phyloP scores from a whole-genome alignment of 2,113 vertebrate genomes.

The Salvelinus fontinalis region DNA sequence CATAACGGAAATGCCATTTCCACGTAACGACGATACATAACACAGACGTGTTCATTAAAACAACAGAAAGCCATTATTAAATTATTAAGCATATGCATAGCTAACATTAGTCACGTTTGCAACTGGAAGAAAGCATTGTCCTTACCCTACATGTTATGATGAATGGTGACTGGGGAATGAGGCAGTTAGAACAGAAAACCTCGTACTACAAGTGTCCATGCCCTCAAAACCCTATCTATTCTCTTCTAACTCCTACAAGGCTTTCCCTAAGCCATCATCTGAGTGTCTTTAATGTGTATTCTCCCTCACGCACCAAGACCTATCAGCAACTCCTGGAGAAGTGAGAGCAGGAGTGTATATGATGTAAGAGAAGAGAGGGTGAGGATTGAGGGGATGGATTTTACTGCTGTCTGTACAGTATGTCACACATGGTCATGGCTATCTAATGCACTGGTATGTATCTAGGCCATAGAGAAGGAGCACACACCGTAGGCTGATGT shows the following conservation, averaged over 20 bases:
- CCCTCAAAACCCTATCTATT: too few species aligned
- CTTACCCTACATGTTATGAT: not conserved
- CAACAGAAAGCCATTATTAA: too few species aligned
- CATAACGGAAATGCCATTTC: too few species aligned
- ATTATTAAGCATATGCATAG: too few species aligned
- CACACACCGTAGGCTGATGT: not conserved
- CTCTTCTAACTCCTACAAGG: too few species aligned
- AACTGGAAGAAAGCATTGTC: too few species aligned
- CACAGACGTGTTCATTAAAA: too few species aligned
- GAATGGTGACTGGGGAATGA: not conserved
- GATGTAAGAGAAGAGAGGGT: conserved; percentile 2
- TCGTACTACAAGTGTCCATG: too few species aligned
- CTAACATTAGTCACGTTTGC: too few species aligned
- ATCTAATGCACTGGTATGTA: not conserved
- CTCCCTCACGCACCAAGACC: not conserved
- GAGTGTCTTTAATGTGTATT: conserved; percentile 27
- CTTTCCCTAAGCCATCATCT: not conserved
- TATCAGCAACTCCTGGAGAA: conserved; percentile 14
- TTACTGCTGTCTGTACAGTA: not conserved
- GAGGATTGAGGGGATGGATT: conserved; percentile 3
- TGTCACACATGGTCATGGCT: not conserved
- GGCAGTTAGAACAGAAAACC: not conserved
- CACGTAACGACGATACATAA: too few species aligned
- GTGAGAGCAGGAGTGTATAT: conserved; percentile 17
- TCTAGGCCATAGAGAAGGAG: conserved; percentile 11